A percentile compares a stretch with the other conserved stretches of the same genome.
These are phyloP conservation scores for Corythornis vintsioides DNA, from an alignment of 2,113 vertebrate species.

Conservation along the genomic window DNA sequence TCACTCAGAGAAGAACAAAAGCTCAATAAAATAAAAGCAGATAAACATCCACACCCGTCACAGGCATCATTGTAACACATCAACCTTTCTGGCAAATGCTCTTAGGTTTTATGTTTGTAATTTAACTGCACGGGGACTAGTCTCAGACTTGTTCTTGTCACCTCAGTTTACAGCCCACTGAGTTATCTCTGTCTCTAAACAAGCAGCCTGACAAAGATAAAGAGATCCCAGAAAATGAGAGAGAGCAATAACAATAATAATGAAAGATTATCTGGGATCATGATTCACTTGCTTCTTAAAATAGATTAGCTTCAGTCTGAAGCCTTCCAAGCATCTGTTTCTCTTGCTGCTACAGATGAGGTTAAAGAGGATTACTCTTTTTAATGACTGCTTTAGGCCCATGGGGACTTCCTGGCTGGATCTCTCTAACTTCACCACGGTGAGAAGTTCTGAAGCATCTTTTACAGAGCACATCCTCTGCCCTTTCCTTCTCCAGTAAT, in stretches of 20 bases:
- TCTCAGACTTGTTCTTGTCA: not conserved
- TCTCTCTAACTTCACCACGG: not conserved
- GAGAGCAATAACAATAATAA: not conserved
- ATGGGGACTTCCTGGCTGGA: not conserved
- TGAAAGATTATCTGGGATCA: not conserved
- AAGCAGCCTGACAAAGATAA: not conserved
- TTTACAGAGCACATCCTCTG: not conserved
- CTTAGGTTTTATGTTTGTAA: not conserved
- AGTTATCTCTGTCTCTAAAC: not conserved
- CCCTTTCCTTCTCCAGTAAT: not conserved
- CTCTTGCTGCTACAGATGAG: not conserved
- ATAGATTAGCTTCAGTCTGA: not conserved
- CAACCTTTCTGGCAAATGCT: not conserved
- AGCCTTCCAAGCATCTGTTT: not conserved
- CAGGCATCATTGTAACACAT: not conserved
- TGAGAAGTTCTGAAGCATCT: not conserved
- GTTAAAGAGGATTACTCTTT: not conserved
- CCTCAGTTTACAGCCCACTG: not conserved
- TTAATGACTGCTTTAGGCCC: not conserved
- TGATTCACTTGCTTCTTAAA: not conserved
- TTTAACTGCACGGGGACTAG: not conserved
- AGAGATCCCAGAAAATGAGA: not conserved
- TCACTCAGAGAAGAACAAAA: not conserved
- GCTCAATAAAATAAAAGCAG: not conserved
- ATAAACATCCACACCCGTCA: not conserved